A percentile compares a stretch with the other conserved stretches of the same genome.
Evolutionary conservation across 2,113 vertebrate genomes (phyloP).

Genomic region (Macrotis lagotis): DNA sequence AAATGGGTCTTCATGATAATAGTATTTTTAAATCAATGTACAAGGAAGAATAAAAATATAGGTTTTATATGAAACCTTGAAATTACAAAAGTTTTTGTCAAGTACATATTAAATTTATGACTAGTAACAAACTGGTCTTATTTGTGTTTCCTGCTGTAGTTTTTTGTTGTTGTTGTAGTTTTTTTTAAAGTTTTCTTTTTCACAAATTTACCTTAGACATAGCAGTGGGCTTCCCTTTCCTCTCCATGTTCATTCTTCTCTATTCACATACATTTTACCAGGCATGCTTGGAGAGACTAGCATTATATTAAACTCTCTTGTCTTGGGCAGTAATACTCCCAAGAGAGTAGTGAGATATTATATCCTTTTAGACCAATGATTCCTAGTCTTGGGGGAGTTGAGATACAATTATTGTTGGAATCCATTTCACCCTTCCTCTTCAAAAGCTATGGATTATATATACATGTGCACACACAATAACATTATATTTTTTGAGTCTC

Average conservation of each 20-base stretch:
- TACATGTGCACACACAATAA: constrained; percentile 51
- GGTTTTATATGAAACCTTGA: background rate
- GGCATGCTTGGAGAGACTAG: background rate
- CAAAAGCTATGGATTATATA: constrained; percentile 30
- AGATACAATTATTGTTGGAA: constrained; percentile 52
- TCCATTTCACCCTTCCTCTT: background rate
- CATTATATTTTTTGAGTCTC: constrained; percentile 72
- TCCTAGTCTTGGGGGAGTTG: constrained; percentile 4
- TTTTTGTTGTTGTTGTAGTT: too few relatives aligned
- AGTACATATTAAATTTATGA: background rate
- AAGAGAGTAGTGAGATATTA: background rate
- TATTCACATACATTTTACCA: background rate
- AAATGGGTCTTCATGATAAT: background rate
- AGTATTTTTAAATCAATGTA: background rate
- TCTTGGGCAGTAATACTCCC: background rate
- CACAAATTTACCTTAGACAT: background rate
- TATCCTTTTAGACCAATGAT: constrained; percentile 37
- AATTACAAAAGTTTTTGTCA: background rate
- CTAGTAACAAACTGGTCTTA: background rate
- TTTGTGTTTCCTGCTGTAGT: too few relatives aligned
- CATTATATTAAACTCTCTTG: background rate
- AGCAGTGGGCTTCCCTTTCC: background rate
- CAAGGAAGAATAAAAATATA: background rate
- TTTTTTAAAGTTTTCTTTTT: background rate
- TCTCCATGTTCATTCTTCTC: background rate